A percentile compares a stretch with the other conserved stretches of the same genome.
These are phyloP conservation scores for Anthophora plumipes DNA, from an alignment of 2,888 invertebrate genomes.

Conservation along the genomic window DNA sequence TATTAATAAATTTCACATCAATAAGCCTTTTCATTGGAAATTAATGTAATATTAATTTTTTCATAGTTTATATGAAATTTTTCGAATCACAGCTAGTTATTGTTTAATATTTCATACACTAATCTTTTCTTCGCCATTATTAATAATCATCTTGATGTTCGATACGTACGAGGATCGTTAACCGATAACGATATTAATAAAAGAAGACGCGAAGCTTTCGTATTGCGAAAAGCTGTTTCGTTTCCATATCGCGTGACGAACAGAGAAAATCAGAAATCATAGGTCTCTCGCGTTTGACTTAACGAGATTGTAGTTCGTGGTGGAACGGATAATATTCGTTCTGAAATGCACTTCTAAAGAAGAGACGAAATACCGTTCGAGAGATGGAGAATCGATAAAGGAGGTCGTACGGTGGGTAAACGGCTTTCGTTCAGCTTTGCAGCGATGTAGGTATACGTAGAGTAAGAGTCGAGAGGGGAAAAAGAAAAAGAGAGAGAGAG, in stretches of 20 bases:
- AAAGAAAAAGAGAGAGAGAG: not conserved
- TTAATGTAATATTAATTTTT: too few species aligned
- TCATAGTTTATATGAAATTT: too few species aligned
- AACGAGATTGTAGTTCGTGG: slow-evolving; percentile 18
- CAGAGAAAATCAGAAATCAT: slow-evolving; percentile 19
- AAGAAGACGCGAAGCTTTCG: not conserved
- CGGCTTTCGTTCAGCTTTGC: slow-evolving; percentile 21
- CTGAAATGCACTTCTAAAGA: slow-evolving; percentile 55
- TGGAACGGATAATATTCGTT: slow-evolving; percentile 58
- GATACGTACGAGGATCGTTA: not conserved
- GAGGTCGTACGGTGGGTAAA: slow-evolving; percentile 25
- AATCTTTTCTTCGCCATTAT: too few species aligned
- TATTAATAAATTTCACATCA: too few species aligned
- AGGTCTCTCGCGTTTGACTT: slow-evolving; percentile 9
- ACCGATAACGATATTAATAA: not conserved
- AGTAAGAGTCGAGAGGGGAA: too few species aligned
- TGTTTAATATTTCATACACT: too few species aligned
- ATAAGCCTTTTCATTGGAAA: too few species aligned
- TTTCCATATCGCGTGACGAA: slow-evolving; percentile 25
- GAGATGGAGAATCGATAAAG: slow-evolving; percentile 35
- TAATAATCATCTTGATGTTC: too few species aligned
- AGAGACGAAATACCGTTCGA: slow-evolving; percentile 27
- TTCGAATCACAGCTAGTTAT: too few species aligned
- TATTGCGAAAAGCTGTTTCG: not conserved
- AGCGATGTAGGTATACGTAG: not conserved